Conservation (phyloP, 2,113 vertebrate genomes). For the Nycticebus coucang region DNA sequence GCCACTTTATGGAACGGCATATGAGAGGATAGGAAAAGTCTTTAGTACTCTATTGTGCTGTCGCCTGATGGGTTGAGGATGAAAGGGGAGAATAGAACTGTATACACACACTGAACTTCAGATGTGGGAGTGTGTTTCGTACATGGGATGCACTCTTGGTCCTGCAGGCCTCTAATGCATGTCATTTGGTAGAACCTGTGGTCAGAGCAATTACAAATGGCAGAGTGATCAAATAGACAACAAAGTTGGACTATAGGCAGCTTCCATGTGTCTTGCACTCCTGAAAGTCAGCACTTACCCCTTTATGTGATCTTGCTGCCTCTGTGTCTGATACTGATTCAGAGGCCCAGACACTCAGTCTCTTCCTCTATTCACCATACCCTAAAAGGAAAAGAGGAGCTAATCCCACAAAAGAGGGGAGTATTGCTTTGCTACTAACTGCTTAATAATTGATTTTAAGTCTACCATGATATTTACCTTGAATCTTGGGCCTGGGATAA, state of each 20-base stretch:
- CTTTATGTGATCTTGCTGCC: not conserved
- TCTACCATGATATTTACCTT: constrained; percentile 34
- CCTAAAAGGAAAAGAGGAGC: not conserved
- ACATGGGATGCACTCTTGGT: constrained; percentile 90
- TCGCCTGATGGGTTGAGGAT: not conserved
- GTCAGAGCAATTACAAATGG: constrained; percentile 51
- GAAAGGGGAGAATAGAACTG: not conserved
- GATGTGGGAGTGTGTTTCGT: constrained; percentile 84
- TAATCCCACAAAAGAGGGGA: not conserved
- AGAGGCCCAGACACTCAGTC: not conserved
- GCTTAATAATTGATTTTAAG: not conserved
- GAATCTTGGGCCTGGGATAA: not conserved
- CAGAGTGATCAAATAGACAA: constrained; percentile 31
- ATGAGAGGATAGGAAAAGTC: not conserved
- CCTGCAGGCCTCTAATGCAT: constrained; percentile 87
- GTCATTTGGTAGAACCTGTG: constrained; percentile 90
- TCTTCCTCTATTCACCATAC: not conserved
- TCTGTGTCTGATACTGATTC: not conserved
- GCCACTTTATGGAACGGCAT: not conserved
- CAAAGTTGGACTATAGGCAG: not conserved
- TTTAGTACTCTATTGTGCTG: not conserved
- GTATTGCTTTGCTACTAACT: not conserved
- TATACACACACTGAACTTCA: constrained; percentile 85
- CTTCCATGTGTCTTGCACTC: not conserved
- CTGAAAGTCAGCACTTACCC: not conserved